Evolutionary conservation across 2,113 vertebrate species (phyloP), one percentile per base, ranked within the genome.

Genomic region (Galeopterus variegatus): DNA sequence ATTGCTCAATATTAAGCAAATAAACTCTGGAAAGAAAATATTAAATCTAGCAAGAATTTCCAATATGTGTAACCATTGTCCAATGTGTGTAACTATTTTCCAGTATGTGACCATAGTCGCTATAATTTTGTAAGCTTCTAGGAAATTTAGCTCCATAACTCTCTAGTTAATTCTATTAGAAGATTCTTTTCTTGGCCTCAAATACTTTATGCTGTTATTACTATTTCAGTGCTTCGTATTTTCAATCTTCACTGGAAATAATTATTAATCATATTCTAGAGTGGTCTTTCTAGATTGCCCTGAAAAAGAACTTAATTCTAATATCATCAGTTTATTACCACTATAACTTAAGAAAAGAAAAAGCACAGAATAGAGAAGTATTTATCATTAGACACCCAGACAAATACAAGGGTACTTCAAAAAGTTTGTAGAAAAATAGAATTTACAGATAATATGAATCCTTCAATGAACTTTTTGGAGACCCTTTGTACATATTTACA

Each of bases 1-100:
- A 73, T 79, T 95, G n/a, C 24, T 75, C 14, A 79, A 21, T 80
- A 88, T 84, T 52, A 84, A 73, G 48, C 28, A 95, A 64, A 36
- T 24, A 70, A 88, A 45, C 31, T 52, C 31, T 92, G 33, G 24
- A 73, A 97, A 73, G 28, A 84, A 33, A 88, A 88, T 48, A 28
- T 62, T 88, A 80, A 62, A 88, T 84, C 10, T 75, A 62, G 9
- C 1, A 36, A 88, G 18, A n/a, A 60, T 93, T 95, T 90, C 21
- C 33, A 93, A 4, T 62, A 33, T 24, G 52, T 58, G 67, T 33
- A 56, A 48, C 8, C 45, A 54, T 58, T 88, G 31, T 90, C 21
- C 33, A 93, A 4, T 62, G 26, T 24, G 52, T 58, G 67, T 33
- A 56, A 48, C 6, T n/a, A 54, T 65, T 88, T 24, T 41, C 41